Conservation (phyloP, 2,888 invertebrate genomes). For the Steinernema scapterisci region DNA sequence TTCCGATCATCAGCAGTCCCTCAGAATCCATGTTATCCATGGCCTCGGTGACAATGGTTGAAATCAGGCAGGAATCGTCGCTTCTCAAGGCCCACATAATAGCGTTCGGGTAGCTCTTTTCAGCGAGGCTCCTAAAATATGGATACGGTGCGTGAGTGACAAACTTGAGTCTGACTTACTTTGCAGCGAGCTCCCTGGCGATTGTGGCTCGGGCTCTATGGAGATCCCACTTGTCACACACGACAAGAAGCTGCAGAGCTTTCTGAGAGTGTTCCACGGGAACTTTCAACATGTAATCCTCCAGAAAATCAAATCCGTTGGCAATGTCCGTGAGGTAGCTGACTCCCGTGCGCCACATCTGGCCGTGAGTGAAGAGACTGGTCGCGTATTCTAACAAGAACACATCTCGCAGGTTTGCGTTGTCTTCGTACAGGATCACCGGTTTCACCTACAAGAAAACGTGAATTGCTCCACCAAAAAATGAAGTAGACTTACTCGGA, state of each 20-base stretch:
- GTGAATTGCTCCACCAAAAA: background rate
- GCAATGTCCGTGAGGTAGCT: background rate
- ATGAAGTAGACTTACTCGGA: background rate
- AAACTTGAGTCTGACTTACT: background rate
- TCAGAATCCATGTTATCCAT: background rate
- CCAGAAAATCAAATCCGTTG: constrained; percentile 1
- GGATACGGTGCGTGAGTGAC: background rate
- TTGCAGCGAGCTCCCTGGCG: background rate
- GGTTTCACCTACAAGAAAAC: constrained; percentile 10
- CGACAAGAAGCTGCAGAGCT: background rate
- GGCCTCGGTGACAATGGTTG: background rate
- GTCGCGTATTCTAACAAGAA: constrained; percentile 3
- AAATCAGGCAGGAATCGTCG: background rate
- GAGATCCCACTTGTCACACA: constrained; percentile 8
- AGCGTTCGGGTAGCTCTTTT: background rate
- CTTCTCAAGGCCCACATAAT: background rate
- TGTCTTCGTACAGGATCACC: background rate
- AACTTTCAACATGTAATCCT: background rate
- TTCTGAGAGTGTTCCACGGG: background rate
- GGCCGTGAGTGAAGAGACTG: background rate
- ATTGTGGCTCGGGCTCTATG: background rate
- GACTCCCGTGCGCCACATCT: background rate
- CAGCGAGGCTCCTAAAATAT: background rate
- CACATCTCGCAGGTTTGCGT: constrained; percentile 7
- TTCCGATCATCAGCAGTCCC: background rate